Evolutionary conservation across 2,888 invertebrate genomes (phyloP), one percentile per base, ranked within the genome.

Genomic region (Monochamus alternatus): DNA sequence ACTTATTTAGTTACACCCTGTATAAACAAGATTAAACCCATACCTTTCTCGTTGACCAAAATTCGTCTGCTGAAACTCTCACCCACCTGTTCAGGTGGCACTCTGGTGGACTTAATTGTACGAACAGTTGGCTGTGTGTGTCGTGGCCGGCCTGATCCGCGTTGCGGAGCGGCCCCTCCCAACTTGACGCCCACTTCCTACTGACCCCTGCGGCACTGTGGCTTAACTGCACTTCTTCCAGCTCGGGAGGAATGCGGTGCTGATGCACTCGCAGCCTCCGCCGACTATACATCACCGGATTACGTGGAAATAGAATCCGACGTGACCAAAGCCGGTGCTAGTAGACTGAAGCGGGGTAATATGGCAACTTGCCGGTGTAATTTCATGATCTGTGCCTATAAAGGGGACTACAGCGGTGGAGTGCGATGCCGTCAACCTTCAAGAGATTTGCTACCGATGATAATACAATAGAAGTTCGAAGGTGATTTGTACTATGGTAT

Each of bases 121-220:
- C 47, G 47, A 64, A 9, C 14, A 31, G n/a, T 22, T 10, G 31
- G 38, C 7, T 7, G 47, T 66, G 47, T 66, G 10, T 82, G 80
- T 81, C 81, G 81, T 82, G 83, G 81, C 80, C 82, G 82, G 81
- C 81, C 80, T 78, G 79, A 81, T 82, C 10, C 81, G 65, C 66
- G 51, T 5, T 14, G 55, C 55, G 14, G 14, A 55, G 59, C 80
- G 83, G 86, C 86, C 86, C 86, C 86, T 86, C 86, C 85, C 85
- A 83, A 81, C 82, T 81, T 81, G 73, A 85, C 86, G 86, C 86
- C 86, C 86, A 86, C 86, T 86, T 86, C 86, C 82, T 85, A 81
- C 83, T 85, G 86, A 86, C 85, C 86, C 85, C 85, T 84, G 82
- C 80, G 58, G 30, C 22, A 38, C 38, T 22, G 22, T 10, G 30